Evolutionary conservation across 2,888 invertebrate species (phyloP).

Genomic region (Lepidocyrtoides sp.): DNA sequence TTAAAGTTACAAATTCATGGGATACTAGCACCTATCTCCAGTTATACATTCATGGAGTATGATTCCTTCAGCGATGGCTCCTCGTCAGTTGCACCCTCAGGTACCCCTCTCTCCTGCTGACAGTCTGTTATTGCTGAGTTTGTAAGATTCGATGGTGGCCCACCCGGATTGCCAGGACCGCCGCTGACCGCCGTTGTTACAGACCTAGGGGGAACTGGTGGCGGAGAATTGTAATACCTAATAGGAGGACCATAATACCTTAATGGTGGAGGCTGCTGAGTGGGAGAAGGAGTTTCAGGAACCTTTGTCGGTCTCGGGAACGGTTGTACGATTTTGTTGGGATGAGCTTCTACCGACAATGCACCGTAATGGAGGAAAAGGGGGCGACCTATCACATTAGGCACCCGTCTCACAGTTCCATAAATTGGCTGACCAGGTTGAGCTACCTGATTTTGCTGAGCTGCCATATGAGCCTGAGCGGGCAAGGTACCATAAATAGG

Average conservation of each 20-base stretch:
- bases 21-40: slow-evolving; percentile 78
- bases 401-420: slow-evolving; percentile 83
- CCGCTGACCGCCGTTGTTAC: slow-evolving; percentile 77
- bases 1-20: slow-evolving; percentile 53
- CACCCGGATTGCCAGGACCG: slow-evolving; percentile 63
- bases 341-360: slow-evolving; percentile 85
- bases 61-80: slow-evolving; percentile 84
- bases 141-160: slow-evolving; percentile 50
- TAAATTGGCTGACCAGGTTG: slow-evolving; percentile 82
- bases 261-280: slow-evolving; percentile 84
- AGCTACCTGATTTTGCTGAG: slow-evolving; percentile 79
- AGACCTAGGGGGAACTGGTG: slow-evolving; percentile 83
- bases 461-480: slow-evolving; percentile 77
- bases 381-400: slow-evolving; percentile 83
- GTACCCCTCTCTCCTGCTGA: slow-evolving; percentile 90
- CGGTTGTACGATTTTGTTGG: slow-evolving; percentile 84
- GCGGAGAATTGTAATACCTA: slow-evolving; percentile 83
- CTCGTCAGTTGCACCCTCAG: slow-evolving; percentile 88
- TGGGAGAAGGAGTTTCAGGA: slow-evolving; percentile 85
- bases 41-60: slow-evolving; percentile 85
- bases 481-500: slow-evolving; percentile 82
- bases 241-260: slow-evolving; percentile 85
- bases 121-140: slow-evolving; percentile 76
- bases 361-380: slow-evolving; percentile 85
- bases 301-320: slow-evolving; percentile 82